Base-by-base conservation (phyloP, 2,888 invertebrate species). In the Drosophila rubida region DNA sequence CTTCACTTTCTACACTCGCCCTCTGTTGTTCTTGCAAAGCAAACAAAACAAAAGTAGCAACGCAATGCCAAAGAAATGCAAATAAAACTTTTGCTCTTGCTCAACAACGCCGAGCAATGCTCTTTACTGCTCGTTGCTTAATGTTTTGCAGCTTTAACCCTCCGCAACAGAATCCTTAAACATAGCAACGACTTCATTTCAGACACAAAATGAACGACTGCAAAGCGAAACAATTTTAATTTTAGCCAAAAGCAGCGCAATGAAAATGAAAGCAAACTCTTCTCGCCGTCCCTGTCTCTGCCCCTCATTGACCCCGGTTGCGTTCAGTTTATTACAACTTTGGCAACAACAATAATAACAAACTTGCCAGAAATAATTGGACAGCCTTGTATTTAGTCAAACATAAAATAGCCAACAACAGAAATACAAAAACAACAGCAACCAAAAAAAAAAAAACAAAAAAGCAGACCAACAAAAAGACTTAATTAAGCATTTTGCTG, bases 21-120 rank as follows among this genome's bases (percentile, higher is more conserved):
- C n/a, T n/a, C 19, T 62, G 68, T 59, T 61, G 50, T 51, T 62
- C 50, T 53, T 54, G 48, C 23, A 45, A 50, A 16, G 27, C 14
- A 51, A 30, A 53, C 13, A 22, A 69, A 69, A 78, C 60, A 78
- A 68, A 73, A 73, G 54, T 61, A 65, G 53, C 66, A 85, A 63
- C 74, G 55, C 74, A 86, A 79, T 85, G 75, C 68, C 85, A 75
- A 79, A 78, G 75, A 86, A 87, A 85, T 81, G 78, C 80, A 80
- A 80, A 80, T 53, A 80, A 78, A 84, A 80, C 79, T 84, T 84
- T 80, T 58, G n/a, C 50, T 53, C 54, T 49, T 48, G 8, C 48
- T 32, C 25, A 41, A 30, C 50, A n/a, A 19, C 19, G 19, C 19
- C 19, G 19, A 3, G 19, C 19, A 19, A 19, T 19, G 19, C 3